Percentiles rank a stretch among this genome's conserved stretches.
These are phyloP conservation scores for Danio aesculapii DNA, from an alignment of 2,797 vertebrate genomes.

Conservation along the genomic window DNA sequence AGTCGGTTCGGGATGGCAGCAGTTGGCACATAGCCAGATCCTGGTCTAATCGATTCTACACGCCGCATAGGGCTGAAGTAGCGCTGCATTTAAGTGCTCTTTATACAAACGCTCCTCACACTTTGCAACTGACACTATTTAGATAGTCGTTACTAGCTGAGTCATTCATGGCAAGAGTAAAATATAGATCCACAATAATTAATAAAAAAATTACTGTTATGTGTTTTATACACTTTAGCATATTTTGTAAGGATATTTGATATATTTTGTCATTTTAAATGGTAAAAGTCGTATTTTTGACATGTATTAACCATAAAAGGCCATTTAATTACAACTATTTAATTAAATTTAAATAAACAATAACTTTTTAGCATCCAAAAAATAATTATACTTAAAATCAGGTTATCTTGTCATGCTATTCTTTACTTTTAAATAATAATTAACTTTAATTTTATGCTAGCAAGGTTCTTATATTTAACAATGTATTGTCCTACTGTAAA, in stretches of 20 bases:
- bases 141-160: conserved; percentile 15
- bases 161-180: conserved; percentile 8
- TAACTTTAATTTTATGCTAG: too few relatives aligned
- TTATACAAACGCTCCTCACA: conserved; percentile 14
- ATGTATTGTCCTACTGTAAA: too few relatives aligned
- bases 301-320: too few relatives aligned
- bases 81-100: conserved; percentile 44
- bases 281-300: too few relatives aligned
- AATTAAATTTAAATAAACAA: too few relatives aligned
- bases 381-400: too few relatives aligned
- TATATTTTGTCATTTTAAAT: too few relatives aligned
- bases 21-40: conserved; percentile 38
- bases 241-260: background rate
- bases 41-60: conserved; percentile 12
- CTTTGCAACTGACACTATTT: conserved; percentile 30
- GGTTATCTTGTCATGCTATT: too few relatives aligned
- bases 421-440: too few relatives aligned
- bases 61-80: conserved; percentile 9
- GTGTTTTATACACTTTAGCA: conserved; percentile 7
- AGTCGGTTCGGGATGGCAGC: conserved; percentile 41
- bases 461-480: too few relatives aligned
- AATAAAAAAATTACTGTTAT: conserved; percentile 1
- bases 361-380: too few relatives aligned
- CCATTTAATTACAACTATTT: too few relatives aligned
- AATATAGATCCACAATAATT: conserved; percentile 5